Evolutionary conservation across 2,113 vertebrate species (phyloP).

Genomic region (Amphiprion ocellaris): DNA sequence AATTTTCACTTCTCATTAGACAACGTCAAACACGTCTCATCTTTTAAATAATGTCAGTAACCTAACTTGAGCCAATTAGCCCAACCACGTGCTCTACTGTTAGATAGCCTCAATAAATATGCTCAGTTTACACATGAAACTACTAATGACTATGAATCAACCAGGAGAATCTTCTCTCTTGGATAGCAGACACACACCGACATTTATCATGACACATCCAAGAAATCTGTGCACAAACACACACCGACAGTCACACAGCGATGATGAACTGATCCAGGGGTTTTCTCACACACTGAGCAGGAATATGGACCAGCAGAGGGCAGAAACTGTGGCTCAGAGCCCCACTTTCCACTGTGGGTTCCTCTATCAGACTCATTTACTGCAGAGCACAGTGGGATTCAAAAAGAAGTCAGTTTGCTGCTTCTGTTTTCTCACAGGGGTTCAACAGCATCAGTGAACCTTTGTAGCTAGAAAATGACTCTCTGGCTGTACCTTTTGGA

Average conservation of each 20-base stretch:
- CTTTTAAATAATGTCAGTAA: too few species aligned
- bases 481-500: not conserved
- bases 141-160: too few species aligned
- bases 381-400: slow-evolving; percentile 7
- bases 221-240: not conserved
- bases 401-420: slow-evolving; percentile 1
- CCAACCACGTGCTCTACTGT: too few species aligned
- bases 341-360: slow-evolving; percentile 14
- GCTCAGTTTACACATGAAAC: too few species aligned
- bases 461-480: not conserved
- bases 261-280: not conserved
- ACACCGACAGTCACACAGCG: not conserved
- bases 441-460: not conserved
- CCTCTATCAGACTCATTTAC: not conserved
- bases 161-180: too few species aligned
- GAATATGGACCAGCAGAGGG: slow-evolving; percentile 8
- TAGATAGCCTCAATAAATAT: too few species aligned
- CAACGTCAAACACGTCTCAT: too few species aligned
- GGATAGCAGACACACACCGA: not conserved
- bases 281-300: not conserved
- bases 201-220: too few species aligned
- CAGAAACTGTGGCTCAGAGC: slow-evolving; percentile 25
- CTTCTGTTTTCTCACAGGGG: not conserved
- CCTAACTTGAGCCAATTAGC: too few species aligned
- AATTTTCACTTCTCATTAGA: too few species aligned